These are phyloP conservation scores for Morpho deidamia DNA, from an alignment of 2,888 invertebrate genomes.

Conservation along the genomic window DNA sequence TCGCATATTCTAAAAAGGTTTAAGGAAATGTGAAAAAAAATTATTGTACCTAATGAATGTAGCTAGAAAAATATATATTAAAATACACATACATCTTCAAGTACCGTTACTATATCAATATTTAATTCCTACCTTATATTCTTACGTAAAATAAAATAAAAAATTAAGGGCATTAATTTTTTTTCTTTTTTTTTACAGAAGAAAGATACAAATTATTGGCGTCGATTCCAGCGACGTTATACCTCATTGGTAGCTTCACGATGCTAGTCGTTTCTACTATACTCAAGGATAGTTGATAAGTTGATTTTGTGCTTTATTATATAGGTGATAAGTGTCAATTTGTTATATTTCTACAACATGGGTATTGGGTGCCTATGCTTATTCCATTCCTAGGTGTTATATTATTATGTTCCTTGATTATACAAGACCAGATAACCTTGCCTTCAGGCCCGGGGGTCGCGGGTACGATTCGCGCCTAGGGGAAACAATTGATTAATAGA, in stretches of 20 bases:
- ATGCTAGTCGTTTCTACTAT: slow-evolving; percentile 75
- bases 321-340: slow-evolving; percentile 27
- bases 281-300: slow-evolving; percentile 60
- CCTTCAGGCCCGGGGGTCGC: too few relatives aligned
- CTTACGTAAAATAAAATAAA: background rate
- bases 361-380: background rate
- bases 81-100: too few relatives aligned
- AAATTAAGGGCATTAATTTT: background rate
- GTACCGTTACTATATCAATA: too few relatives aligned
- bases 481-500: too few relatives aligned
- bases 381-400: too few relatives aligned
- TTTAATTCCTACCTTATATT: background rate
- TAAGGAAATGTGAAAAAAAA: too few relatives aligned
- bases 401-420: too few relatives aligned
- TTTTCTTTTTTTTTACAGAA: slow-evolving; percentile 78
- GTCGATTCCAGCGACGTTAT: slow-evolving; percentile 88
- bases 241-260: slow-evolving; percentile 84
- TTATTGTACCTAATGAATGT: too few relatives aligned
- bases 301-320: slow-evolving; percentile 35
- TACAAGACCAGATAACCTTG: too few relatives aligned
- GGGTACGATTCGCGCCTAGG: too few relatives aligned
- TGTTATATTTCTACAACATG: background rate
- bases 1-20: too few relatives aligned
- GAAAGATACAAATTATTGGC: slow-evolving; percentile 87
- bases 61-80: too few relatives aligned